Conservation (phyloP, 2,888 invertebrate genomes). For the Cabera pusaria region DNA sequence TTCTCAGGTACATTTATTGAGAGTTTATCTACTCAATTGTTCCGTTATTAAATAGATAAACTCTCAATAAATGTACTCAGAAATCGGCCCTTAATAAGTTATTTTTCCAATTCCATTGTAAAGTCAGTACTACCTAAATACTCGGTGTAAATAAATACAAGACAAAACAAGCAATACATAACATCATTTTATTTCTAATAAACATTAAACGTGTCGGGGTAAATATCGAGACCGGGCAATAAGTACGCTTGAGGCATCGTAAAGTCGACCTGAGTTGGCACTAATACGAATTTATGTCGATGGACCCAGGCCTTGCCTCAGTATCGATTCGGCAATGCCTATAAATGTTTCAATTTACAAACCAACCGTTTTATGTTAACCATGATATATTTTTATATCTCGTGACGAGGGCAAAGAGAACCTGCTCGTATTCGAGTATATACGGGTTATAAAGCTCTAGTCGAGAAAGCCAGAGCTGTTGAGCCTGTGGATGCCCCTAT, state of each 20-base stretch:
- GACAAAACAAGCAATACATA: slow-evolving; percentile 29
- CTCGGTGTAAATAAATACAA: slow-evolving; percentile 3
- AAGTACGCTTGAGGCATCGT: slow-evolving; percentile 73
- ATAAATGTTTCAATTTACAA: slow-evolving; percentile 76
- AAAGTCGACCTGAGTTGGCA: slow-evolving; percentile 81
- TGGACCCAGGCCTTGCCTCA: slow-evolving; percentile 59
- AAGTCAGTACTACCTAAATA: too few species aligned
- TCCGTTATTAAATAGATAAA: too few species aligned
- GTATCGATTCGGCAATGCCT: slow-evolving; percentile 69
- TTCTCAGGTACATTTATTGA: too few species aligned
- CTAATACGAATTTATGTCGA: slow-evolving; percentile 81
- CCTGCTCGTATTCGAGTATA: slow-evolving; percentile 22
- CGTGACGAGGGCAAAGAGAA: slow-evolving; percentile 31
- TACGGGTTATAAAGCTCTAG: slow-evolving; percentile 27
- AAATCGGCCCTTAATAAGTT: too few species aligned
- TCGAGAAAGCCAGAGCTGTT: slow-evolving; percentile 17
- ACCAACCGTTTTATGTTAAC: slow-evolving; percentile 53
- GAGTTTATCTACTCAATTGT: too few species aligned
- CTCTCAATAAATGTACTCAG: too few species aligned
- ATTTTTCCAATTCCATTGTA: too few species aligned
- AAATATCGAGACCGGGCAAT: slow-evolving; percentile 67
- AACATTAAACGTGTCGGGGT: slow-evolving; percentile 56
- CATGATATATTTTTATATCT: slow-evolving; percentile 40
- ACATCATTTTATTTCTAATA: slow-evolving; percentile 50
- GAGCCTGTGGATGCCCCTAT: too few species aligned